Evolutionary conservation across 2,888 invertebrate genomes (phyloP).

Genomic region (Heliconius aoede): DNA sequence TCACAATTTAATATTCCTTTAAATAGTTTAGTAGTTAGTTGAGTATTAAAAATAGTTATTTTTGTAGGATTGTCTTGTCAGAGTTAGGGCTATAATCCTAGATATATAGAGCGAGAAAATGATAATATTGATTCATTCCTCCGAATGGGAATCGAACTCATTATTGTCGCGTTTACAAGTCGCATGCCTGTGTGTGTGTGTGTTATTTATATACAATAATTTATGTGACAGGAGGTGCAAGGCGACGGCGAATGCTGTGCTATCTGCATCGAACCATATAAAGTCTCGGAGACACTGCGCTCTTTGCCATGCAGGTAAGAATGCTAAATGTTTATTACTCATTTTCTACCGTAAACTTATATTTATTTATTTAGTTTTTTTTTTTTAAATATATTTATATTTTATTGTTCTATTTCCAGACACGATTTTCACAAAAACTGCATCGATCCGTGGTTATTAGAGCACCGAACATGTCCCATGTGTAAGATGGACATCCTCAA

Average conservation of each 20-base stretch:
- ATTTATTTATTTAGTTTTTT: neutral
- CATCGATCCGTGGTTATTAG: constrained; percentile 97
- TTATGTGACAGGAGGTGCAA: constrained; percentile 85
- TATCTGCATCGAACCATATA: constrained; percentile 97
- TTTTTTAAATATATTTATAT: neutral
- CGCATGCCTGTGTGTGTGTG: no score
- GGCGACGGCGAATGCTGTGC: constrained; percentile 96
- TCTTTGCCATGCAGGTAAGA: constrained; percentile 95
- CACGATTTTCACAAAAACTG: constrained; percentile 98
- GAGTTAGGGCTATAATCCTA: no score
- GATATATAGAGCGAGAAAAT: no score
- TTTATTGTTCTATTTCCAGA: constrained; percentile 74
- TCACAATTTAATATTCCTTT: neutral
- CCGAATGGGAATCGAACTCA: no score
- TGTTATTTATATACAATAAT: neutral
- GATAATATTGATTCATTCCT: no score
- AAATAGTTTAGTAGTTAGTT: neutral
- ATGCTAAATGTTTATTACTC: neutral
- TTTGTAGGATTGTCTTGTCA: no score
- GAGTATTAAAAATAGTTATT: no score
- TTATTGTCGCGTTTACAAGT: no score
- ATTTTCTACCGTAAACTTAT: neutral
- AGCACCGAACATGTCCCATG: constrained; percentile 98
- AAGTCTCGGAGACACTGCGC: constrained; percentile 92
- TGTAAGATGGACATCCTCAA: constrained; percentile 98